Evolutionary conservation across 1,140 invertebrate genomes (phyloP).

Genomic region (Vanessa atalanta): DNA sequence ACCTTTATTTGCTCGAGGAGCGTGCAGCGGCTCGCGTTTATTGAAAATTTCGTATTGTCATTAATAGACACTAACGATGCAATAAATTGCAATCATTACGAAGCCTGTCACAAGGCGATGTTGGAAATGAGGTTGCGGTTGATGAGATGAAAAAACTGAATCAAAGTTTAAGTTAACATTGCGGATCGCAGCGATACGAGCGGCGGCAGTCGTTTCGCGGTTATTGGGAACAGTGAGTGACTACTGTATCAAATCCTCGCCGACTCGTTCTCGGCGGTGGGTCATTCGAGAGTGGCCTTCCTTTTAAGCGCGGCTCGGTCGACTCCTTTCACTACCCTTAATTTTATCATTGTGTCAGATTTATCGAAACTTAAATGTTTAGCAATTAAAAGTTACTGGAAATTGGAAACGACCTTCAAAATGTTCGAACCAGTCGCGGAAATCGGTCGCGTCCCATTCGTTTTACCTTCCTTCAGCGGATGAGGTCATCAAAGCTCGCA

Average conservation of each 20-base stretch:
- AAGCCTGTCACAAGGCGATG: constrained; percentile 1
- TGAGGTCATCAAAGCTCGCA: constrained; percentile 30
- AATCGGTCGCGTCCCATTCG: constrained; percentile 32
- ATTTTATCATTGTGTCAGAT: constrained; percentile 33
- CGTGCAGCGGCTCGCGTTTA: constrained; percentile 23
- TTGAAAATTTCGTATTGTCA: constrained; percentile 26
- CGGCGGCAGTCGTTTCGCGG: constrained; percentile 12
- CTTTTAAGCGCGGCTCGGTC: constrained; percentile 27
- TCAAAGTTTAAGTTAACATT: neutral
- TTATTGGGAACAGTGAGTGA: constrained; percentile 10
- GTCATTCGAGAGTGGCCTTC: constrained; percentile 33
- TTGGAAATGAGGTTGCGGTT: constrained; percentile 15
- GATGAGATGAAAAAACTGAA: constrained; percentile 1
- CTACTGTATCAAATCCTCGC: constrained; percentile 27
- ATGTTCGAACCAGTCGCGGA: constrained; percentile 29
- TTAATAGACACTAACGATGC: constrained; percentile 27
- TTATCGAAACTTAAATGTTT: constrained; percentile 22
- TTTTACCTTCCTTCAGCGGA: constrained; percentile 35
- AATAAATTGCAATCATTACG: constrained; percentile 30
- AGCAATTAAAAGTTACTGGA: constrained; percentile 30
- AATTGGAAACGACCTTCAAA: constrained; percentile 35
- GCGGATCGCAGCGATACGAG: neutral
- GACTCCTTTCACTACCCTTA: constrained; percentile 43
- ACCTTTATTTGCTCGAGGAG: neutral
- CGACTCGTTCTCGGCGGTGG: constrained; percentile 16